phyloP scores from a whole-genome alignment of 2,888 invertebrate genomes.

The Heterodera filipjevi region DNA sequence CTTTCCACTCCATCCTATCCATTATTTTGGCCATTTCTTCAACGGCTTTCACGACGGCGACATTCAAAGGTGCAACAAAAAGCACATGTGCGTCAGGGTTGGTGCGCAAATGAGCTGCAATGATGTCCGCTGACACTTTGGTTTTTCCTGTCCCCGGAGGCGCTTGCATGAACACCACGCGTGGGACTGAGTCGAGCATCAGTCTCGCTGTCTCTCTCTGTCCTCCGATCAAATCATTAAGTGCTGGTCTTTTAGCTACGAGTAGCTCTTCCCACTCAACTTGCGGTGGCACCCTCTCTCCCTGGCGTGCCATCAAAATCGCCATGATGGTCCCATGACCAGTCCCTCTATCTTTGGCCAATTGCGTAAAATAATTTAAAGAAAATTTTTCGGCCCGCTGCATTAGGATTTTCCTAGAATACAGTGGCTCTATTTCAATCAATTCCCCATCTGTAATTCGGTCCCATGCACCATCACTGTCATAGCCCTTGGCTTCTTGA shows the following conservation, averaged over 20 bases:
- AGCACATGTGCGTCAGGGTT: slow-evolving; percentile 3
- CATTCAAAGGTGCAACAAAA: slow-evolving; percentile 1
- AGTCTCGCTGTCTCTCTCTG: neutral
- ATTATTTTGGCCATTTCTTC: slow-evolving; percentile 15
- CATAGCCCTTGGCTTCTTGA: slow-evolving; percentile 2
- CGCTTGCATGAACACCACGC: neutral
- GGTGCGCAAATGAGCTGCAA: neutral
- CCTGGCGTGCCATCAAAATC: slow-evolving; percentile 1
- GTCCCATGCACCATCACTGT: neutral
- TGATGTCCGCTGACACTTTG: neutral
- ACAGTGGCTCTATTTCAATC: neutral
- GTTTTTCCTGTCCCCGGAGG: slow-evolving; percentile 19
- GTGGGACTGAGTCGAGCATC: neutral
- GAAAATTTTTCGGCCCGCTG: slow-evolving; percentile 9
- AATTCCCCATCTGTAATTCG: neutral
- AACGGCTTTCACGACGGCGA: slow-evolving; percentile 4
- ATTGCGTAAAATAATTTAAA: neutral
- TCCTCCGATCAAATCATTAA: slow-evolving; percentile 11
- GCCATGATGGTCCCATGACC: neutral
- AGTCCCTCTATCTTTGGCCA: neutral
- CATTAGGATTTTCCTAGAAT: slow-evolving; percentile 10
- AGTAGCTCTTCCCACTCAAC: neutral
- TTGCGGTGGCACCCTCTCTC: neutral
- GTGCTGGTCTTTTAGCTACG: slow-evolving; percentile 11
- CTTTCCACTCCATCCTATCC: neutral